phyloP scores from a whole-genome alignment of 1,140 invertebrate genomes.

The Drosophila rufa region DNA sequence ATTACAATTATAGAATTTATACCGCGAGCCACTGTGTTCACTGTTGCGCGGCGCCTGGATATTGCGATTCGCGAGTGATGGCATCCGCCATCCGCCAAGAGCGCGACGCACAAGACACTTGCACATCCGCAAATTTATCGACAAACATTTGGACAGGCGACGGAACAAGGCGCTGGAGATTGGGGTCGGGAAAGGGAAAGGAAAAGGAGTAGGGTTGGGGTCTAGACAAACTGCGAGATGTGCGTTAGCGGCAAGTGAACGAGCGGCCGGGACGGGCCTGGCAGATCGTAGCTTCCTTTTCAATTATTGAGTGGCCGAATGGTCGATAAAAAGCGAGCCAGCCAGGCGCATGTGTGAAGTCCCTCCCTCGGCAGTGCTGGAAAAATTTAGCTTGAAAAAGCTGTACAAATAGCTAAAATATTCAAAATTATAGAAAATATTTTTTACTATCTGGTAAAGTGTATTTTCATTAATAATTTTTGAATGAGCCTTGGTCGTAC shows the following conservation, averaged over 20 bases:
- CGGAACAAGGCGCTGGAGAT: constrained; percentile 40
- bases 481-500: too few relatives aligned
- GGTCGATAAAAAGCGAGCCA: constrained; percentile 70
- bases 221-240: constrained; percentile 55
- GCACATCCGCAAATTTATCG: constrained; percentile 83
- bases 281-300: constrained; percentile 78
- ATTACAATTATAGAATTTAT: background rate
- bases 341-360: constrained; percentile 51
- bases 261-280: constrained; percentile 29
- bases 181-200: constrained; percentile 1
- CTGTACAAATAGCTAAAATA: background rate
- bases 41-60: constrained; percentile 41
- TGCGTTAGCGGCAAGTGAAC: constrained; percentile 19
- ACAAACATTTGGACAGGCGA: constrained; percentile 80
- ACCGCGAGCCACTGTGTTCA: constrained; percentile 27
- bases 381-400: background rate
- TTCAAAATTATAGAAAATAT: too few relatives aligned
- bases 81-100: constrained; percentile 80
- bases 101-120: constrained; percentile 75
- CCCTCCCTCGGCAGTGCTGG: background rate
- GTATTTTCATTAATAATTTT: too few relatives aligned
- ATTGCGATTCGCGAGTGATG: constrained; percentile 70
- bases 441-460: too few relatives aligned
- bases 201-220: constrained; percentile 26
- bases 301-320: constrained; percentile 82